Conservation (phyloP, 2,113 vertebrate genomes). For the Xenus cinereus region DNA sequence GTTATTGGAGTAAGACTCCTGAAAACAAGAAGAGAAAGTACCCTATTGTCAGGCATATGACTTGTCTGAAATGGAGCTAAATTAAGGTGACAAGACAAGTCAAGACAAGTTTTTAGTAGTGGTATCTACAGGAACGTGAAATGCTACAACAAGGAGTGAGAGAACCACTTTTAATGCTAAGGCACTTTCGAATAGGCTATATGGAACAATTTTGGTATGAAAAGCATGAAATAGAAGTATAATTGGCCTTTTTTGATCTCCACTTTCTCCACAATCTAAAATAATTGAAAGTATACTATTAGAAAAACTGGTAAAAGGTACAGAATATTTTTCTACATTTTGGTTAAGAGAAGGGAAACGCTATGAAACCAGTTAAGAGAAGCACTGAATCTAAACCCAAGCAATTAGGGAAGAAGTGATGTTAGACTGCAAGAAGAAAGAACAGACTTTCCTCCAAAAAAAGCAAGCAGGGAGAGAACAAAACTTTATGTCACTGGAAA, state of each 20-base stretch:
- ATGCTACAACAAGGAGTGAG: not conserved
- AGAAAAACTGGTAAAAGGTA: not conserved
- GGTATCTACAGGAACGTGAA: not conserved
- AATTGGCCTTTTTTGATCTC: not conserved
- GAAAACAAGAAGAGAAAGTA: not conserved
- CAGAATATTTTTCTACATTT: not conserved
- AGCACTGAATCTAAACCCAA: not conserved
- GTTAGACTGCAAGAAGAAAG: not conserved
- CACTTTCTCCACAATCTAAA: not conserved
- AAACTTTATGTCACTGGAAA: not conserved
- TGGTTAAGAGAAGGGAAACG: not conserved
- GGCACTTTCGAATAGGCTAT: not conserved
- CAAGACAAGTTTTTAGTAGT: not conserved
- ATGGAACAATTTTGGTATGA: not conserved
- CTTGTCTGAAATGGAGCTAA: not conserved
- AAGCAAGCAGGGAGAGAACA: not conserved
- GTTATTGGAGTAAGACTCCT: not conserved
- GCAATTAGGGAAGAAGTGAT: not conserved
- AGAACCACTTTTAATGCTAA: not conserved
- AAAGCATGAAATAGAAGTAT: not conserved
- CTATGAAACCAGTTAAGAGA: not conserved
- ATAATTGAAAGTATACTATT: not conserved
- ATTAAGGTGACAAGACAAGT: not conserved
- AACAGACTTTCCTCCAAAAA: not conserved
- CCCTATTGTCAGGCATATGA: not conserved